Evolutionary conservation across 2,113 vertebrate species (phyloP), one percentile per base, ranked within the genome.

Genomic region (Synchiropus splendidus): DNA sequence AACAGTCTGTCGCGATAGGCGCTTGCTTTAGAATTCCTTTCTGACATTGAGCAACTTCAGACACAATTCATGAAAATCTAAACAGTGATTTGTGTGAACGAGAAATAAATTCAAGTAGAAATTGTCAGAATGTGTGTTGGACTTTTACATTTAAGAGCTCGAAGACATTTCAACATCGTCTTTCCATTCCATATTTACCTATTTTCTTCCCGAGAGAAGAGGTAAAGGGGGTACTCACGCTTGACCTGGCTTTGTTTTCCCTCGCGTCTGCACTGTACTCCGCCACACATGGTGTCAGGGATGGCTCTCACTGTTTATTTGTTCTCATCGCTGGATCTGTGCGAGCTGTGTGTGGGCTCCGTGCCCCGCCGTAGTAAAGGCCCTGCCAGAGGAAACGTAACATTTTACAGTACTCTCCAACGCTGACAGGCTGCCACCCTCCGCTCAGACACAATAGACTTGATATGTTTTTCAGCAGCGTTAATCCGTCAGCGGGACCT

Each of bases 291-390:
- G 71, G 67, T 67, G 72, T 67, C 63, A 64, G 74, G 58, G 45
- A 81, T 77, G 59, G 72, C 68, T 73, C 74, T 31, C 58, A 68
- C 43, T 78, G 89, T 93, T 91, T 91, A 88, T 89, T 90, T 90
- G 87, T 80, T 75, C 85, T 88, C 85, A 79, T 79, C 6, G 60
- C 75, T 72, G 83, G 85, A 78, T 52, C 68, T 69, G 63, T 78
- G 55, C 11, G 69, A 85, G 68, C 82, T 74, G 88, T 86, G 86
- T 87, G 90, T 89, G 89, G 89, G 80, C 88, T 70, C 57, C 18
- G 39, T 53, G 70, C 57, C 60, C 72, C 67, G 54, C 67, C 78
- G 76, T 81, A 88, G 83, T 86, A 87, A 89, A 88, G 75, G 74
- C 77, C 47, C 35, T 40, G 66, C 66, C 79, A 79, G 75, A 86